phyloP scores from a whole-genome alignment of 2,888 invertebrate species.

The Agrypnus murinus region DNA sequence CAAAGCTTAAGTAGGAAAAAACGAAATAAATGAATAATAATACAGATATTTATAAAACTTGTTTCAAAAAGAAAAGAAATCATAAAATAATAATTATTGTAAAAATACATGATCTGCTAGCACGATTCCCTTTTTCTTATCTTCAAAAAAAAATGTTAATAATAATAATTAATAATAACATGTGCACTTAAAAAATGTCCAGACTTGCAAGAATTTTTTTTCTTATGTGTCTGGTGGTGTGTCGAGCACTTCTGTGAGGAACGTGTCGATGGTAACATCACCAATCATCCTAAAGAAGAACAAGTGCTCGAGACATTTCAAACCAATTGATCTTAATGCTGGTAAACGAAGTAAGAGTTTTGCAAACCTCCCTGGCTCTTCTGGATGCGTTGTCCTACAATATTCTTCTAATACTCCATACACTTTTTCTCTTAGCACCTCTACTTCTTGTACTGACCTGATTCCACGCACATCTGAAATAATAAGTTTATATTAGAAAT shows the following conservation, averaged over 20 bases:
- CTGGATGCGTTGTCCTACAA: conserved; percentile 89
- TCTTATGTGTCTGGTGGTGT: conserved; percentile 73
- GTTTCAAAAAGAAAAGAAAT: neutral
- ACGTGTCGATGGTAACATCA: conserved; percentile 88
- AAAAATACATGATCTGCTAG: conserved; percentile 20
- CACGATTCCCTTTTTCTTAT: conserved; percentile 23
- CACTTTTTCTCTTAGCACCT: conserved; percentile 93
- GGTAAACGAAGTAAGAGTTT: conserved; percentile 93
- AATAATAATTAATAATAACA: conserved; percentile 7
- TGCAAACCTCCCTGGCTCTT: conserved; percentile 96
- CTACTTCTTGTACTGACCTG: conserved; percentile 87
- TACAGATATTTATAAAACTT: too few species aligned
- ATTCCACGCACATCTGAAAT: conserved; percentile 85
- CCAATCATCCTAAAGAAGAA: conserved; percentile 95
- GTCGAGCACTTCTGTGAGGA: conserved; percentile 88
- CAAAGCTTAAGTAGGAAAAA: conserved; percentile 22
- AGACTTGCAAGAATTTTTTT: conserved; percentile 16
- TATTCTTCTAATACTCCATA: conserved; percentile 98
- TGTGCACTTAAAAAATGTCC: neutral
- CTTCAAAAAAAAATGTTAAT: neutral
- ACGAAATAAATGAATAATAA: neutral
- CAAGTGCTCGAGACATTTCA: conserved; percentile 95
- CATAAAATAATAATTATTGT: conserved; percentile 9
- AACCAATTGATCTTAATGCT: conserved; percentile 91
- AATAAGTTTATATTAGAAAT: conserved; percentile 6